phyloP scores from a whole-genome alignment of 1,140 invertebrate genomes.

The Scaptomyza graminum region DNA sequence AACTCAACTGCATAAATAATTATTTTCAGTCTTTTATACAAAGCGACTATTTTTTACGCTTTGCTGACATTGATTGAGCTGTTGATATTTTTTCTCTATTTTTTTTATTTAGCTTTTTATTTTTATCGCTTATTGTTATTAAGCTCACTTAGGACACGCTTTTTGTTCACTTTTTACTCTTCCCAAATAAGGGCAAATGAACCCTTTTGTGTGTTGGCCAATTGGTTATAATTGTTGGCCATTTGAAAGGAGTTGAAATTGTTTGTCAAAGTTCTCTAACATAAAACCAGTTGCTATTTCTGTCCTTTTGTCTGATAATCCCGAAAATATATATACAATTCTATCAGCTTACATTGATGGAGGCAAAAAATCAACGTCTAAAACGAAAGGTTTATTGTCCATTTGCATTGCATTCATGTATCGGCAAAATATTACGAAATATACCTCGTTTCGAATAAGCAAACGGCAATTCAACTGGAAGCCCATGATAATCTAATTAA shows the following conservation, averaged over 20 bases:
- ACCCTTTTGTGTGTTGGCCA: slow-evolving; percentile 21
- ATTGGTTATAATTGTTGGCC: slow-evolving; percentile 64
- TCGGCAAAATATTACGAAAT: not conserved
- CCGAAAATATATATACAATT: slow-evolving; percentile 18
- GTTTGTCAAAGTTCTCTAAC: slow-evolving; percentile 48
- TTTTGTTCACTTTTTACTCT: not conserved
- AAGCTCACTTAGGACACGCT: not conserved
- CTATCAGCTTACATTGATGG: slow-evolving; percentile 16
- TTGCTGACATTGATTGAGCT: slow-evolving; percentile 71
- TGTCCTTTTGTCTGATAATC: slow-evolving; percentile 22
- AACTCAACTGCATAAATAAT: slow-evolving; percentile 72
- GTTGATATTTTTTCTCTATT: slow-evolving; percentile 57
- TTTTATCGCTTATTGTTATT: slow-evolving; percentile 19
- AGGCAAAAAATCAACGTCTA: slow-evolving; percentile 1
- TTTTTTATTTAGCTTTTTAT: slow-evolving; percentile 22
- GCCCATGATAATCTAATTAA: slow-evolving; percentile 42
- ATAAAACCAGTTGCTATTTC: slow-evolving; percentile 10
- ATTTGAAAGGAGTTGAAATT: slow-evolving; percentile 50
- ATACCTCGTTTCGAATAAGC: not conserved
- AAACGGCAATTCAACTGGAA: not conserved
- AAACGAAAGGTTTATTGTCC: not conserved
- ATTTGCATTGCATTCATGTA: not conserved
- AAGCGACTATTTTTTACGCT: slow-evolving; percentile 58
- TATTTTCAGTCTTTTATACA: slow-evolving; percentile 58
- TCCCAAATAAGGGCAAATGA: not conserved